Evolutionary conservation across 2,797 vertebrate species (phyloP).

Genomic region (Lophius americanus): DNA sequence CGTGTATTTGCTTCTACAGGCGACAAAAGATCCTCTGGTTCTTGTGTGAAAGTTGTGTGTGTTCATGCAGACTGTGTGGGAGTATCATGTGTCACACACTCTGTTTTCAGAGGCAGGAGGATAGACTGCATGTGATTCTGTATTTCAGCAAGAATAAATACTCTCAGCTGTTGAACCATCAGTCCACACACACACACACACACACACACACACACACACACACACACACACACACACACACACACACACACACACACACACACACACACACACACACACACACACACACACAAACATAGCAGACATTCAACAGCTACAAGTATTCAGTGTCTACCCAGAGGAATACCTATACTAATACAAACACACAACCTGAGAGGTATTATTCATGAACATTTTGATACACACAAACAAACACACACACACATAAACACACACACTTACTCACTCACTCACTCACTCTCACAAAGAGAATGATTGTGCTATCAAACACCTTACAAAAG

Average conservation of each 20-base stretch:
- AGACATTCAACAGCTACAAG: slow-evolving; percentile 10
- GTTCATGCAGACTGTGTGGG: too few species aligned
- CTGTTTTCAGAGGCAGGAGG: neutral
- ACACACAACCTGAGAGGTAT: slow-evolving; percentile 20
- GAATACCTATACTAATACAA: slow-evolving; percentile 14
- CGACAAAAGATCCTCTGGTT: too few species aligned
- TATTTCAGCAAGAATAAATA: neutral
- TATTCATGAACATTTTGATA: slow-evolving; percentile 33
- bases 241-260: too few species aligned
- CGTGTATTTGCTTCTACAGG: too few species aligned
- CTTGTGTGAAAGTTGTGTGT: too few species aligned
- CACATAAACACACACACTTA: slow-evolving; percentile 10
- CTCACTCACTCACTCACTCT: neutral
- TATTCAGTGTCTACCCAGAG: slow-evolving; percentile 11
- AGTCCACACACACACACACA: too few species aligned
- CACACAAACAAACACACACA: slow-evolving; percentile 8
- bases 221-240: too few species aligned
- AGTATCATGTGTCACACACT: neutral
- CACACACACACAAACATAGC: neutral
- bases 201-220: too few species aligned
- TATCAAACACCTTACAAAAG: slow-evolving; percentile 68
- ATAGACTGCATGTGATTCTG: neutral
- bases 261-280: neutral
- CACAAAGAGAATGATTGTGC: slow-evolving; percentile 35
- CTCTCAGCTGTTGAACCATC: too few species aligned